Percentiles rank a stretch among this genome's conserved stretches.
Evolutionary conservation across 2,888 invertebrate genomes (phyloP).

Genomic region (Yponomeuta evonymella): DNA sequence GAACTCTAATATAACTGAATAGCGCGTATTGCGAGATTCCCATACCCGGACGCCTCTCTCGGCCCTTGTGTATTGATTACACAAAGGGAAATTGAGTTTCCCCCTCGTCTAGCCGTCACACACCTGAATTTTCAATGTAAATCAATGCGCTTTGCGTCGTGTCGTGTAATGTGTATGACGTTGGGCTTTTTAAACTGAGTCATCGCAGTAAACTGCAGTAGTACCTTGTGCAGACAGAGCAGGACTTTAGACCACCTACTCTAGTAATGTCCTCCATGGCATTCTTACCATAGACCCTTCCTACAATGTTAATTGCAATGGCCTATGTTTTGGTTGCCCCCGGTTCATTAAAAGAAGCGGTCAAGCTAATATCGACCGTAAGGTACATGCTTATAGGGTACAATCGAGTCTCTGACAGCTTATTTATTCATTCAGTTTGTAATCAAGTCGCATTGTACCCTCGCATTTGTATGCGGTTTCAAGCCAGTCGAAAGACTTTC

Average conservation of each 20-base stretch:
- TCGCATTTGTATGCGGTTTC: slow-evolving; percentile 13
- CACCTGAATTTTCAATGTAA: slow-evolving; percentile 31
- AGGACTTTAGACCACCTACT: background rate
- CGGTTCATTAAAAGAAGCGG: slow-evolving; percentile 21
- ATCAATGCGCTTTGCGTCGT: slow-evolving; percentile 22
- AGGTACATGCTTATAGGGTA: slow-evolving; percentile 43
- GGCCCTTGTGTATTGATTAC: slow-evolving; percentile 39
- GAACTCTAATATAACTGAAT: background rate
- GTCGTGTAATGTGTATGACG: slow-evolving; percentile 1
- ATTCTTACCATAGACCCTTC: background rate
- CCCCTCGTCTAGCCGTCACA: slow-evolving; percentile 31
- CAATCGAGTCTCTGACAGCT: slow-evolving; percentile 37
- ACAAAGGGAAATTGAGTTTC: slow-evolving; percentile 41
- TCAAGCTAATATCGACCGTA: slow-evolving; percentile 24
- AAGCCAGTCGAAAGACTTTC: background rate
- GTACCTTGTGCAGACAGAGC: too few relatives aligned
- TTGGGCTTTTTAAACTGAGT: too few relatives aligned
- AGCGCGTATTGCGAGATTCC: background rate
- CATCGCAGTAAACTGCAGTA: too few relatives aligned
- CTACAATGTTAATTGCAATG: background rate
- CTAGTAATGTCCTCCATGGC: background rate
- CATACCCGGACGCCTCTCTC: slow-evolving; percentile 19
- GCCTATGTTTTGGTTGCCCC: slow-evolving; percentile 27
- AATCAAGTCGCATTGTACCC: slow-evolving; percentile 42
- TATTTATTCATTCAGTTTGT: slow-evolving; percentile 43